Conservation (phyloP, 2,888 invertebrate genomes). For the Brassicogethes aeneus region DNA sequence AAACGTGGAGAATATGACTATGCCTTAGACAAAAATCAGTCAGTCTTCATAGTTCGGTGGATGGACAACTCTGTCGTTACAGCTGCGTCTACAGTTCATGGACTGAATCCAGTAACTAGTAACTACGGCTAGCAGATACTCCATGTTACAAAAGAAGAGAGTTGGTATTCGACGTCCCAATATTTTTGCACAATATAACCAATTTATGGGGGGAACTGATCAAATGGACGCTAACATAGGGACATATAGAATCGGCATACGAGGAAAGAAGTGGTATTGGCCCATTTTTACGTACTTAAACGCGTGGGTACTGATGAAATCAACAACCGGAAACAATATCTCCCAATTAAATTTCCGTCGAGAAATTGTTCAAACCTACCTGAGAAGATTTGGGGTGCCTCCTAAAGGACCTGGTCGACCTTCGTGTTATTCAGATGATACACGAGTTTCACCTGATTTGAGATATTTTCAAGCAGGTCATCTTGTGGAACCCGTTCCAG, state of each 20-base stretch:
- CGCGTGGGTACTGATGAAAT: slow-evolving; percentile 11
- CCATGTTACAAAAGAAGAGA: slow-evolving; percentile 3
- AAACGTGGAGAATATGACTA: slow-evolving; percentile 8
- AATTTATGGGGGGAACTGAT: slow-evolving; percentile 19
- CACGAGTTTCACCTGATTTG: too few species aligned
- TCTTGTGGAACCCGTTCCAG: slow-evolving; percentile 8
- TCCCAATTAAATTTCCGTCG: slow-evolving; percentile 10
- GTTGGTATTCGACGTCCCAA: slow-evolving; percentile 15
- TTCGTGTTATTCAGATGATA: too few species aligned
- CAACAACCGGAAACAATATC: slow-evolving; percentile 2
- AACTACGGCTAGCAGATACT: neutral
- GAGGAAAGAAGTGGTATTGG: too few species aligned
- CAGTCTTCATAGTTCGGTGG: slow-evolving; percentile 2
- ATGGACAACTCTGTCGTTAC: too few species aligned
- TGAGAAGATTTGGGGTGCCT: slow-evolving; percentile 8
- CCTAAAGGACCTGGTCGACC: slow-evolving; percentile 10
- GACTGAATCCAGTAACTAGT: neutral
- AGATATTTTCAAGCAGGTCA: too few species aligned
- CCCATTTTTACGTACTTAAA: slow-evolving; percentile 5
- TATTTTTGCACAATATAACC: slow-evolving; percentile 17
- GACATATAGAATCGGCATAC: slow-evolving; percentile 8
- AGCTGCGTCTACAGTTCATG: too few species aligned
- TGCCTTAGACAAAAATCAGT: slow-evolving; percentile 1
- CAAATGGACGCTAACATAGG: slow-evolving; percentile 15
- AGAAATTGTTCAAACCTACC: slow-evolving; percentile 10